These are phyloP conservation scores for Diplodus sargus DNA, from an alignment of 2,797 vertebrate species.

Conservation along the genomic window DNA sequence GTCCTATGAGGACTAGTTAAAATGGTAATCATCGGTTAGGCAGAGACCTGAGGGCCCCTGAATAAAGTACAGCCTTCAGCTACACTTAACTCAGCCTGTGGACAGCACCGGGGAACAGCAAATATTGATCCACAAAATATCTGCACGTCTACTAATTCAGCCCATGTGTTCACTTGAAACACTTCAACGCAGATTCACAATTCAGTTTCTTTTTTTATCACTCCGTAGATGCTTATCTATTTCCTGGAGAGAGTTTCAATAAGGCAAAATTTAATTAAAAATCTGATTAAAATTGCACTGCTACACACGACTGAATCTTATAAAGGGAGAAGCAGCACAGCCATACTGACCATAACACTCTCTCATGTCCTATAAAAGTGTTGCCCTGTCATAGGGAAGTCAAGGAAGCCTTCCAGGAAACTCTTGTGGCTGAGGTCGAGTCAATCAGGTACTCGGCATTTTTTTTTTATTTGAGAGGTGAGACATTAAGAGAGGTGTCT, in stretches of 20 bases:
- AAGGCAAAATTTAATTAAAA: slow-evolving; percentile 67
- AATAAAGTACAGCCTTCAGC: slow-evolving; percentile 57
- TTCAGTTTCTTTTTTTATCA: slow-evolving; percentile 27
- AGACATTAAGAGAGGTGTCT: slow-evolving; percentile 14
- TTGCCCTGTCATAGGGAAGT: slow-evolving; percentile 21
- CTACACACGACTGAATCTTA: slow-evolving; percentile 31
- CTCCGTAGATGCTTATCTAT: slow-evolving; percentile 29
- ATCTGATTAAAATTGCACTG: slow-evolving; percentile 55
- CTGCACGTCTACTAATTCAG: slow-evolving; percentile 39
- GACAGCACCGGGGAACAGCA: slow-evolving; percentile 40
- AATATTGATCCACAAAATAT: slow-evolving; percentile 65
- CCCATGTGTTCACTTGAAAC: slow-evolving; percentile 37
- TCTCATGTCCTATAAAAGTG: slow-evolving; percentile 32
- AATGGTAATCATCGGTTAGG: slow-evolving; percentile 65
- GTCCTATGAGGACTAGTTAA: slow-evolving; percentile 57
- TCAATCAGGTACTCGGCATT: slow-evolving; percentile 26
- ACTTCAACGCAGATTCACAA: not conserved
- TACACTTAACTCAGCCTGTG: slow-evolving; percentile 40
- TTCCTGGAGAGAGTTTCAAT: slow-evolving; percentile 49
- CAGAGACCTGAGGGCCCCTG: slow-evolving; percentile 26
- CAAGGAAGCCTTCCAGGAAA: slow-evolving; percentile 19
- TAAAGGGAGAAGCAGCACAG: slow-evolving; percentile 37
- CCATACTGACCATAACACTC: slow-evolving; percentile 26
- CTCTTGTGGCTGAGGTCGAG: slow-evolving; percentile 44
- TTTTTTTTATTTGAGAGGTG: slow-evolving; percentile 15